Base-by-base conservation (phyloP, 1,140 invertebrate species). In the Pseudomyrmex pallidus region DNA sequence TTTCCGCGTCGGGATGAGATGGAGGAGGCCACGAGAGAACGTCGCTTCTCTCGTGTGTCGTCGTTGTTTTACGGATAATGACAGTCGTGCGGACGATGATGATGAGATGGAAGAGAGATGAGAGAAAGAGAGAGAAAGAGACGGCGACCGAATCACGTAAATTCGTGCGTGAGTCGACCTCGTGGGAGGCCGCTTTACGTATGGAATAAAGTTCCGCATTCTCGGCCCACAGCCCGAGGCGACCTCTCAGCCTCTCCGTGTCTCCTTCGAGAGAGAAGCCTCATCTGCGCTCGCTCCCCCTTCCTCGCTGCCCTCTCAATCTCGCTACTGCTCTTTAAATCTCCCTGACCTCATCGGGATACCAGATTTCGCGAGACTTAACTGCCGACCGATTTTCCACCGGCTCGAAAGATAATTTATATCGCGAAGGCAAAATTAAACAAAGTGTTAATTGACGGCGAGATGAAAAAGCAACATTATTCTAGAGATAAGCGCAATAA, bases 201-300 rank as follows among this genome's bases (percentile, higher is more conserved):
- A 50, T 83, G 82, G 86, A 87, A 90, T 78, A 87, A 91, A 87
- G 89, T 94, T 94, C 92, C 92, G 93, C 93, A 93, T 94, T 94
- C 93, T 92, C 90, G 92, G 92, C 92, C 93, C 92, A 93, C 87
- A 93, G 92, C 92, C 91, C 74, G 74, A 86, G 91, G 91, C 91
- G 35, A 78, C 62, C 77, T 86, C 80, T 88, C 89, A 91, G 87
- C 89, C 90, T 91, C 85, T 59, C 66, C 84, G 57, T 73, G 74
- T 83, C 52, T 85, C 50, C 67, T 70, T 84, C 62, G 66, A 57
- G 35, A 57, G 35, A 35, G 35, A 35, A 35, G 48, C 63, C 78
- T 83, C 84, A 64, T 87, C 85, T 68, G 59, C 74, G 85, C 54
- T 74, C 74, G 84, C 57, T 74, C 73, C 61, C 13, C 20, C 17